These are phyloP conservation scores for Anoplius nigerrimus DNA, from an alignment of 2,888 invertebrate genomes.

Conservation along the genomic window DNA sequence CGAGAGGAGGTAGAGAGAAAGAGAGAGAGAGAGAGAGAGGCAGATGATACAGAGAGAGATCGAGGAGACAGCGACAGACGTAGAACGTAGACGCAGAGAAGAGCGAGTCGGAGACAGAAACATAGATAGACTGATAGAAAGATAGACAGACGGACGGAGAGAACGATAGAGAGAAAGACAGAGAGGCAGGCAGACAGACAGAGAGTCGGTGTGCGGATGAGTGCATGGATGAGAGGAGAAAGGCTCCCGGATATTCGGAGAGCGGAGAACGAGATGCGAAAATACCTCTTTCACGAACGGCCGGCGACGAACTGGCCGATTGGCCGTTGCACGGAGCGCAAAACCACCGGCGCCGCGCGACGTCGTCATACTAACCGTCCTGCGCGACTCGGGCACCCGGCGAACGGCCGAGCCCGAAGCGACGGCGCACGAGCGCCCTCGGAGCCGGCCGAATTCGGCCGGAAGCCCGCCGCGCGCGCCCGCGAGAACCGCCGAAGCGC, in stretches of 20 bases:
- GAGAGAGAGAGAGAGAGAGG: constrained; percentile 4
- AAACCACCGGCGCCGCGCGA: constrained; percentile 48
- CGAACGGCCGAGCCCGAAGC: constrained; percentile 11
- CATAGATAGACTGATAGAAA: constrained; percentile 1
- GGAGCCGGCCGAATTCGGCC: constrained; percentile 62
- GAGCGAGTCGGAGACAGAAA: constrained; percentile 6
- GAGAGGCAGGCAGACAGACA: constrained; percentile 4
- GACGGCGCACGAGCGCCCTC: constrained; percentile 59
- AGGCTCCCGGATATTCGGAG: neutral
- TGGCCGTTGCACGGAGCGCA: constrained; percentile 58
- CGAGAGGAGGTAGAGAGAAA: constrained; percentile 1
- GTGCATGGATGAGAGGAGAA: constrained; percentile 2
- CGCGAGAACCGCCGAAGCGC: constrained; percentile 52
- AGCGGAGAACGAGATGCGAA: constrained; percentile 11
- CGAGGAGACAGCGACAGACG: constrained; percentile 11
- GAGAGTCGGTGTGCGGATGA: neutral
- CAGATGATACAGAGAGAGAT: neutral
- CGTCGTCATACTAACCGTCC: constrained; percentile 58
- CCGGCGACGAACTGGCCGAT: constrained; percentile 74
- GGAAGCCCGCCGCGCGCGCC: constrained; percentile 58
- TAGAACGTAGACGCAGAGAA: neutral
- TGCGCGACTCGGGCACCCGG: constrained; percentile 49
- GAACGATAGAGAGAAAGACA: constrained; percentile 2
- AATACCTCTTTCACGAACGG: constrained; percentile 67
- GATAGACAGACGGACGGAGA: neutral